Base-by-base conservation (phyloP, 2,797 vertebrate genomes). In the Parotocinclus haroldoi region DNA sequence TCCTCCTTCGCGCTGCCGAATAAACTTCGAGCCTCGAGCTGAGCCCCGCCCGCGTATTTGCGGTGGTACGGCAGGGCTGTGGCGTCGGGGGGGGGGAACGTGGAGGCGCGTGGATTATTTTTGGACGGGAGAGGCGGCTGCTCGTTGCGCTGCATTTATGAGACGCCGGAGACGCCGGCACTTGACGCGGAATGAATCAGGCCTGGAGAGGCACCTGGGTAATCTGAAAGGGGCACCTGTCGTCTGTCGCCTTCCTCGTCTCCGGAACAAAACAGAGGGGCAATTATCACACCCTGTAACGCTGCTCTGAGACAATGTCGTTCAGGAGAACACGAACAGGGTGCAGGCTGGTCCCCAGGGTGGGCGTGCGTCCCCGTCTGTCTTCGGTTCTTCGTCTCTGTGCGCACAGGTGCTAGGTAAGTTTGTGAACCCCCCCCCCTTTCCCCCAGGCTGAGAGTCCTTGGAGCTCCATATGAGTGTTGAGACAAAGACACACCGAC, bases 41-140 rank as follows among this genome's bases (percentile, higher is more conserved):
- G 13, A 18, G 39, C 54, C 62, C 44, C 11, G n/a, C 51, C 4
- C 39, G 18, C 42, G 10, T 19, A 7, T 61, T 50, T 66, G 58
- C 19, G n/a, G 37, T 63, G 37, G 18, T 45, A 13, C 9, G 12
- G 55, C 39, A 54, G 58, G 3, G 4, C 19, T 40, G 36, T 10
- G 48, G 55, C 49, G 40, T 57, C n/a, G 17, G 11, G 10, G 14
- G 17, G 11, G 10, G 14, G 38, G 12, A 66, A 53, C 52, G 49
- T 18, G 17, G 37, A 45, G 14, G 42, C 12, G 18, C 14, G 12
- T 53, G 74, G 65, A 77, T 77, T 71, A 71, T 74, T 59, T 68
- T 59, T 73, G 39, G 57, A 44, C 52, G 87, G 44, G 85, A 82
- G 0, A 86, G 86, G 66, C 79, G 82, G 82, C 86, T 86, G 71